Evolutionary conservation across 2,113 vertebrate genomes (phyloP).

Genomic region (Halcyon malimbica): DNA sequence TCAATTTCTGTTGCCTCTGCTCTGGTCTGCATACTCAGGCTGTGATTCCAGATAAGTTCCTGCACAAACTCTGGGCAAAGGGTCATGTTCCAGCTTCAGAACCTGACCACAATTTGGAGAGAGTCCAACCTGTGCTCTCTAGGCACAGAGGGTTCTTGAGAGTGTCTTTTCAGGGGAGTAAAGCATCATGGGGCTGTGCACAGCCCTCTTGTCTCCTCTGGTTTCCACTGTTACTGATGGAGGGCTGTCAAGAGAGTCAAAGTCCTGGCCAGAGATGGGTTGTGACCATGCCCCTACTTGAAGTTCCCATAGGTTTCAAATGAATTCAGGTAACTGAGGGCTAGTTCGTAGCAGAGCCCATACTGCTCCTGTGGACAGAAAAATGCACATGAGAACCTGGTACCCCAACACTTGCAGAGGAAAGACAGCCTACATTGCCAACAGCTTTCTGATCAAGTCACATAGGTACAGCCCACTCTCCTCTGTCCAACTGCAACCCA

Average conservation of each 20-base stretch:
- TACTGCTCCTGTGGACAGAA: conserved; percentile 58
- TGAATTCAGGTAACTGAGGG: conserved; percentile 53
- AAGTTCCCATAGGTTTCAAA: conserved; percentile 71
- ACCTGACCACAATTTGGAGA: neutral
- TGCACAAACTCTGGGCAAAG: neutral
- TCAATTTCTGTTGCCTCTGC: neutral
- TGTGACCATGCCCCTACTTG: neutral
- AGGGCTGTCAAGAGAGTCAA: neutral
- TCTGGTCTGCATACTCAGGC: neutral
- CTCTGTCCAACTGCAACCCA: neutral
- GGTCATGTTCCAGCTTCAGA: neutral
- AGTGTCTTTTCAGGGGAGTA: neutral
- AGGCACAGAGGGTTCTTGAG: neutral
- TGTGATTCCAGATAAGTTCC: neutral
- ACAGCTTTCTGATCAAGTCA: neutral
- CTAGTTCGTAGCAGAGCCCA: conserved; percentile 49
- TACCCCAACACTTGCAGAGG: neutral
- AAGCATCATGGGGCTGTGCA: neutral
- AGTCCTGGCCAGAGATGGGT: neutral
- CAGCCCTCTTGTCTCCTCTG: neutral
- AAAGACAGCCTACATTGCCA: neutral
- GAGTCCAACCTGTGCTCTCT: neutral
- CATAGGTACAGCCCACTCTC: too few species aligned
- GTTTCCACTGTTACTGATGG: neutral
- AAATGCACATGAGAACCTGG: neutral